These are phyloP conservation scores for Hydrozoanthus gracilis DNA, from an alignment of 92 coral and sea anemone genomes.

Conservation along the genomic window DNA sequence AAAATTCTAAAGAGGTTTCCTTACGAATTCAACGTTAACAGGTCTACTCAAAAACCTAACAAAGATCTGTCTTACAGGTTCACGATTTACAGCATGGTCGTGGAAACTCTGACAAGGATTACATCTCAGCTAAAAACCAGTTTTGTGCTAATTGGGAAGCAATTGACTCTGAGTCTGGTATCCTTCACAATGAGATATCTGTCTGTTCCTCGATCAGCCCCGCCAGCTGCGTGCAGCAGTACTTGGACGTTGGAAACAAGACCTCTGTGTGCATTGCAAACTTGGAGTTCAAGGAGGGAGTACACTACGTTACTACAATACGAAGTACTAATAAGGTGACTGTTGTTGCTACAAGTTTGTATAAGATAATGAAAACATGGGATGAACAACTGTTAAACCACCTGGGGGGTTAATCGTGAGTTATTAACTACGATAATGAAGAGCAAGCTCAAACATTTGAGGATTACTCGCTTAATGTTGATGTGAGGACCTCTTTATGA, in stretches of 20 bases:
- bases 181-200: constrained; percentile 53
- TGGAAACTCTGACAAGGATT: constrained; percentile 48
- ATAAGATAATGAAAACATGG: background rate
- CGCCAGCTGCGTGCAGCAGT: constrained; percentile 57
- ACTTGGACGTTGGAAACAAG: constrained; percentile 52
- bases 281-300: constrained; percentile 63
- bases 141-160: constrained; percentile 57
- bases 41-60: background rate
- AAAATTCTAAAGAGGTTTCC: too few relatives aligned
- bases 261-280: constrained; percentile 49
- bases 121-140: constrained; percentile 37
- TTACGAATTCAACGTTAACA: too few relatives aligned
- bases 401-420: too few relatives aligned
- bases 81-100: constrained; percentile 69
- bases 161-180: constrained; percentile 65
- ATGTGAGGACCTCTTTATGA: too few relatives aligned
- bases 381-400: too few relatives aligned
- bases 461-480: too few relatives aligned
- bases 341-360: background rate
- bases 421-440: too few relatives aligned
- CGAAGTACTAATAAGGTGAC: constrained; percentile 54
- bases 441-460: too few relatives aligned
- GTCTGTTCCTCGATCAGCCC: constrained; percentile 60
- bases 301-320: constrained; percentile 52
- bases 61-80: constrained; percentile 58